phyloP scores from a whole-genome alignment of 2,113 vertebrate species.

The Dicerorhinus sumatrensis region DNA sequence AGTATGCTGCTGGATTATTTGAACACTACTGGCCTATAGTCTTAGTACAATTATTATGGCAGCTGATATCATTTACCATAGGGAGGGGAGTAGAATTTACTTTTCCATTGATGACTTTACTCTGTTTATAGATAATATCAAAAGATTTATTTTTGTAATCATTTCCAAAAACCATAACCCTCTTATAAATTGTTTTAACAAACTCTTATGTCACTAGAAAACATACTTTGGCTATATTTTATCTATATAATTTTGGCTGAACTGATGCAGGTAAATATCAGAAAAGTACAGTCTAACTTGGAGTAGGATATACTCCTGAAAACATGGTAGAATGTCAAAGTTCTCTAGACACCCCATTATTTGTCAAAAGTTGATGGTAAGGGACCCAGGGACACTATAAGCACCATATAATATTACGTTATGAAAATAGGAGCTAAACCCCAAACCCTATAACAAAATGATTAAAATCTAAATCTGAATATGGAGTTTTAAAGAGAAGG shows the following conservation, averaged over 20 bases:
- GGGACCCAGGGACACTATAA: not conserved
- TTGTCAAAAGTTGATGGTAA: not conserved
- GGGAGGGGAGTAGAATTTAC: not conserved
- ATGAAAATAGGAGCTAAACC: conserved; percentile 4
- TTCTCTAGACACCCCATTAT: not conserved
- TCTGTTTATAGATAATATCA: not conserved
- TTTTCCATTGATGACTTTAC: not conserved
- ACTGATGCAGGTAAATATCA: not conserved
- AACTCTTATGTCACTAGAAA: conserved; percentile 11
- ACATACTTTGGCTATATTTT: not conserved
- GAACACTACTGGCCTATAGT: not conserved
- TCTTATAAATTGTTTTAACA: conserved; percentile 9
- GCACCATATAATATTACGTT: not conserved
- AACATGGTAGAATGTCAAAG: not conserved
- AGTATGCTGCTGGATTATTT: not conserved
- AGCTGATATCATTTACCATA: not conserved
- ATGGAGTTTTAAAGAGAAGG: conserved; percentile 15
- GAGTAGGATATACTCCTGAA: not conserved
- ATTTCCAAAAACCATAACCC: conserved; percentile 10
- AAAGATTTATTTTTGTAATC: not conserved
- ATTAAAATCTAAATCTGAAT: conserved; percentile 34
- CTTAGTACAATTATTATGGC: not conserved
- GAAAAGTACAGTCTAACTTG: not conserved
- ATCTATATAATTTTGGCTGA: conserved; percentile 36
- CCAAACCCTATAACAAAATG: not conserved